Percentiles rank a stretch among this genome's conserved stretches.
phyloP scores from a whole-genome alignment of 2,888 invertebrate species.

The Galerucella nymphaeae region DNA sequence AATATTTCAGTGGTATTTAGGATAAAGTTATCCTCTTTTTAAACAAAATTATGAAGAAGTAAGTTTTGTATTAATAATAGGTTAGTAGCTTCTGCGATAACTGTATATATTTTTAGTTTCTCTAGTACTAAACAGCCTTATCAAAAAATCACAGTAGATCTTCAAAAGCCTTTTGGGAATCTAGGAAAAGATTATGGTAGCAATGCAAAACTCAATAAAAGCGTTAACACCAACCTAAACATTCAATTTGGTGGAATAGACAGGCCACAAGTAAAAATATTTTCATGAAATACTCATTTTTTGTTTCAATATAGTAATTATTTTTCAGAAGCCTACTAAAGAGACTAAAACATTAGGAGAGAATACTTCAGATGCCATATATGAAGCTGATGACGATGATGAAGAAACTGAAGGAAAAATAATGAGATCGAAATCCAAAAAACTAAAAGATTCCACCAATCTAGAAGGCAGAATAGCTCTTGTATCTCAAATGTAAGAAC shows the following conservation, averaged over 20 bases:
- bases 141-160: background rate
- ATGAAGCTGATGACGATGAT: constrained; percentile 7
- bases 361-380: background rate
- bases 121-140: background rate
- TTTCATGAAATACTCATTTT: background rate
- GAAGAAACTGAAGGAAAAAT: constrained; percentile 32
- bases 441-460: constrained; percentile 51
- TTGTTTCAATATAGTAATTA: background rate
- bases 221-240: background rate
- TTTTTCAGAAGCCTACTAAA: background rate
- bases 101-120: background rate
- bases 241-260: too few species aligned
- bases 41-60: background rate
- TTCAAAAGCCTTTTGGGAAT: background rate
- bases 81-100: background rate
- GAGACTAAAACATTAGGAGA: background rate
- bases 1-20: background rate
- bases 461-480: constrained; percentile 53
- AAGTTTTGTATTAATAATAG: background rate
- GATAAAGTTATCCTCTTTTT: background rate
- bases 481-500: constrained; percentile 52
- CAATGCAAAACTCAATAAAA: background rate
- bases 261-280: background rate
- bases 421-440: constrained; percentile 31
- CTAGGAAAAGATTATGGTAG: background rate